phyloP scores from a whole-genome alignment of 2,888 invertebrate species.

The Stenoptilia bipunctidactyla region DNA sequence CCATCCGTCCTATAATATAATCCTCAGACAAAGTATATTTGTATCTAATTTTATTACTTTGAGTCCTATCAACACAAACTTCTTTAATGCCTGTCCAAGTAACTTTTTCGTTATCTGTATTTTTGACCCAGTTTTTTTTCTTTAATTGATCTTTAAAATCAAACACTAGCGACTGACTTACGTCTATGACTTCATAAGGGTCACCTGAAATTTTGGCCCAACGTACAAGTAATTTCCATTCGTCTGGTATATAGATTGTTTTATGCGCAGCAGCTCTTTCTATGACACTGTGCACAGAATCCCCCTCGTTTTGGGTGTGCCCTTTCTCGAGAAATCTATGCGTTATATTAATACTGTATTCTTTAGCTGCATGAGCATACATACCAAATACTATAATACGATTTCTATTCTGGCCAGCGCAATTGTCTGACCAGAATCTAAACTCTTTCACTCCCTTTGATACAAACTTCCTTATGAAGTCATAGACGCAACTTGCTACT shows the following conservation, averaged over 20 bases:
- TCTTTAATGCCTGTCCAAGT: conserved; percentile 12
- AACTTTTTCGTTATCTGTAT: conserved; percentile 7
- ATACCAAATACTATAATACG: conserved; percentile 11
- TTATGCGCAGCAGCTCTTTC: conserved; percentile 6
- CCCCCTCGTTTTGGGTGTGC: conserved; percentile 11
- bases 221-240: conserved; percentile 11
- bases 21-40: no score
- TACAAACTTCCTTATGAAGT: conserved; percentile 6
- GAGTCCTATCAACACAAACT: no score
- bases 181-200: conserved; percentile 12
- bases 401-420: conserved; percentile 16
- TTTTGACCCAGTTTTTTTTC: conserved; percentile 15
- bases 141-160: conserved; percentile 14
- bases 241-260: conserved; percentile 11
- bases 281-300: conserved; percentile 8
- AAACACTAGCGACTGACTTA: conserved; percentile 11
- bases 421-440: no score
- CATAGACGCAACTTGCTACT: conserved; percentile 9
- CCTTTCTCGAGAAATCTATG: conserved; percentile 8
- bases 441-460: conserved; percentile 1
- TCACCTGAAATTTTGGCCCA: conserved; percentile 15
- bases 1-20: no score
- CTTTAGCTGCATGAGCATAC: conserved; percentile 6
- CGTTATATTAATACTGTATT: conserved; percentile 2
- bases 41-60: no score